These are phyloP conservation scores for Mythimna impura DNA, from an alignment of 2,888 invertebrate genomes.

Conservation along the genomic window DNA sequence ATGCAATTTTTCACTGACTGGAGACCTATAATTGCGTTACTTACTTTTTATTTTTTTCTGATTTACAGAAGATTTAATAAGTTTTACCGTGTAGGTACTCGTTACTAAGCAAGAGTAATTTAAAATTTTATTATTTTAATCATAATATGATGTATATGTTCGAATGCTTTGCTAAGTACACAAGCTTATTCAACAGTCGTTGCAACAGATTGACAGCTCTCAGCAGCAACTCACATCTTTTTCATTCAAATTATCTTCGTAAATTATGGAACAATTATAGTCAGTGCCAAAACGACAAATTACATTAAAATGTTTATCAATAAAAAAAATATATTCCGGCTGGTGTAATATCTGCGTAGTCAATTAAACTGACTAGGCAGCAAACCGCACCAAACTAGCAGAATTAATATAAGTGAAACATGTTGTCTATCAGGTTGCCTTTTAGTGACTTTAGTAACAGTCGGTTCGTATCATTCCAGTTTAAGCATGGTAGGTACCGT, in stretches of 20 bases:
- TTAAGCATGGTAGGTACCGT: conserved; percentile 5
- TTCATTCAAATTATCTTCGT: no score
- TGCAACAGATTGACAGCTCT: not conserved
- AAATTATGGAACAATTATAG: not conserved
- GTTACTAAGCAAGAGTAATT: not conserved
- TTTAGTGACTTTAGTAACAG: conserved; percentile 46
- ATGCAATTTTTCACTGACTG: not conserved
- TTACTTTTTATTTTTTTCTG: not conserved
- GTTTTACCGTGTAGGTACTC: not conserved
- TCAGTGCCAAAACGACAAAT: not conserved
- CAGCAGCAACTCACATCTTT: not conserved
- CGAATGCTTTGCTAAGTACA: conserved; percentile 17
- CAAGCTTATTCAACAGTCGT: not conserved
- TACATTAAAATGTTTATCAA: not conserved
- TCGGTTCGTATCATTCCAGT: conserved; percentile 29
- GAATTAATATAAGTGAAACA: conserved; percentile 22
- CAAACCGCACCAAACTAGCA: conserved; percentile 27
- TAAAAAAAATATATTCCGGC: not conserved
- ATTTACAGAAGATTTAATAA: not conserved
- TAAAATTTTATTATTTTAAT: not conserved
- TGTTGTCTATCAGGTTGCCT: conserved; percentile 37
- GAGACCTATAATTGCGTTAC: not conserved
- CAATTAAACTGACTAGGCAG: conserved; percentile 30
- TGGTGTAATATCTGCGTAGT: conserved; percentile 2
- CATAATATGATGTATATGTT: conserved; percentile 2